Evolutionary conservation across 1,140 invertebrate genomes (phyloP), one percentile per base, ranked within the genome.

Genomic region (Portunus trituberculatus): DNA sequence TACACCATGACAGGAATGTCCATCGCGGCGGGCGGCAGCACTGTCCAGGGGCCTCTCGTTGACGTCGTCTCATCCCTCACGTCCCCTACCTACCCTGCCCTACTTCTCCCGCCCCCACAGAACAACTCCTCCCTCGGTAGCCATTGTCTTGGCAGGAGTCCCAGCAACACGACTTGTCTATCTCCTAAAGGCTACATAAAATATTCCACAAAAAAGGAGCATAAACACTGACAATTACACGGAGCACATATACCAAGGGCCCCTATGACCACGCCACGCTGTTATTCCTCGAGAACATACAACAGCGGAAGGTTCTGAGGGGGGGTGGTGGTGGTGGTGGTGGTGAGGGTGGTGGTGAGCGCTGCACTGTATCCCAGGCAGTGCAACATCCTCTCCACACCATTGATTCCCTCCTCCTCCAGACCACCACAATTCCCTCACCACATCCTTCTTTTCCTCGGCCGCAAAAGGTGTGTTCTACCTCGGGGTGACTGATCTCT

Each of bases 381-480:
- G 84, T 12, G 87, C 39, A 89, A 89, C 87, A 89, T 25, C 87
- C 87, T 89, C 87, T 89, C 87, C 87, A 89, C 89, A 59, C 46
- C 46, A 59, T 28, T 91, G 89, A 59, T 59, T 91, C 89, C 48
- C 59, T 45, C 89, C 89, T 59, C 29, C 20, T 46, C 45, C n/a
- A 39, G 39, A 8, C 67, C 67, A 25, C 67, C 67, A 76, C 67
- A 46, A 46, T 90, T 91, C 46, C 89, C 59, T 91, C 89, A 91
- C 89, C 89, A 91, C 89, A 91, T 91, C 89, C 89, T 91, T 91
- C 48, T 91, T 48, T 48, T 28, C 48, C 48, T 10, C 31, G n/a
- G 31, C 89, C 89, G 10, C 89, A 91, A 87, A 91, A 91, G 89
- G 48, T 91, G 25, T 76, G 20, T n/a, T 76, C 28, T 16, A 67